Evolutionary conservation across 2,113 vertebrate genomes (phyloP).

Genomic region (Peromyscus leucopus): DNA sequence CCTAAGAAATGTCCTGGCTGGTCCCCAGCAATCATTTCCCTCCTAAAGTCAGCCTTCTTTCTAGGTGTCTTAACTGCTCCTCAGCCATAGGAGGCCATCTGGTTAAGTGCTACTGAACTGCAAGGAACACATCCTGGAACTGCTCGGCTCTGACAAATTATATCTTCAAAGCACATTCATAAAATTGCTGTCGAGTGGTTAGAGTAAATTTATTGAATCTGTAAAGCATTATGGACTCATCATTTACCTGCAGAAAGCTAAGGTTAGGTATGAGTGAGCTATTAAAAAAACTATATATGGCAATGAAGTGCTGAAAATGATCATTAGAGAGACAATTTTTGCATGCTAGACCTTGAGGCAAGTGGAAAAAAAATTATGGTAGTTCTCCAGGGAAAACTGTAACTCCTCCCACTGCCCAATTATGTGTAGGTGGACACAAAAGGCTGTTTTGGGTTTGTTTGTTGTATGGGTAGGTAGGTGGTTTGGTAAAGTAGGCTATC

Average conservation of each 20-base stretch:
- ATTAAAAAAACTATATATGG: not conserved
- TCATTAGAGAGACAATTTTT: not conserved
- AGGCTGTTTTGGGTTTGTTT: not conserved
- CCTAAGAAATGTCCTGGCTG: not conserved
- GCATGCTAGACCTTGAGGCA: not conserved
- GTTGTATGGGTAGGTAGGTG: not conserved
- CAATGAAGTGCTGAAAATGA: not conserved
- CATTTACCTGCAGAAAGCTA: constrained; percentile 44
- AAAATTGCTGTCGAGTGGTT: constrained; percentile 72
- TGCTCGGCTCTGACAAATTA: constrained; percentile 26
- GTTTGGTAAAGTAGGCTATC: not conserved
- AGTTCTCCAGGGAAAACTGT: not conserved
- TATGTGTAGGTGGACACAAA: not conserved
- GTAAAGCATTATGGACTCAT: constrained; percentile 26
- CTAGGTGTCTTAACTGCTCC: constrained; percentile 37
- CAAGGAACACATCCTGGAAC: constrained; percentile 33
- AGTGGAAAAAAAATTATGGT: not conserved
- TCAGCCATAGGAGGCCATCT: constrained; percentile 43
- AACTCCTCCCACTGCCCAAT: not conserved
- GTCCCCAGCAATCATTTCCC: not conserved
- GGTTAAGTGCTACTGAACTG: constrained; percentile 51
- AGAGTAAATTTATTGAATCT: constrained; percentile 62
- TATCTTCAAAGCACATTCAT: constrained; percentile 45
- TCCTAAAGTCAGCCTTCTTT: constrained; percentile 50
- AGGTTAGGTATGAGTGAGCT: constrained; percentile 27